phyloP scores from a whole-genome alignment of 2,113 vertebrate species.

The Rhadina sibilatrix region DNA sequence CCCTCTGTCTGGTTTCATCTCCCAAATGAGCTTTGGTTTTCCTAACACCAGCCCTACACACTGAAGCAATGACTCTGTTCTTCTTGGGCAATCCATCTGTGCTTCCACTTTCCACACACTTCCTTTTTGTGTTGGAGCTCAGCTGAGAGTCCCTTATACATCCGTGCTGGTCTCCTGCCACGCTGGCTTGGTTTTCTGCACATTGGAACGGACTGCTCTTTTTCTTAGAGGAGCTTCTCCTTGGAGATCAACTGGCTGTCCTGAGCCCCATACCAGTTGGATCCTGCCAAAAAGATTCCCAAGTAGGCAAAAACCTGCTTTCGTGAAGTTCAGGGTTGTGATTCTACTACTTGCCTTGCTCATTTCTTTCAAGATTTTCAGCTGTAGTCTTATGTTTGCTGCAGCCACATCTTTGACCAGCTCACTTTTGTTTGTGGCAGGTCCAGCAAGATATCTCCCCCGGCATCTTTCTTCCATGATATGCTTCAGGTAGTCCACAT shows the following conservation, averaged over 20 bases:
- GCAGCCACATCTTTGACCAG: not conserved
- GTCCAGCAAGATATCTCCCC: not conserved
- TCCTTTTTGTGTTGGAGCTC: not conserved
- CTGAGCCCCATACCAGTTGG: not conserved
- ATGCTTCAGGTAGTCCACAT: not conserved
- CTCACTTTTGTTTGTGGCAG: not conserved
- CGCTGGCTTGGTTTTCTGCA: not conserved
- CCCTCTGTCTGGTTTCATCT: not conserved
- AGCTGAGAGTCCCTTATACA: not conserved
- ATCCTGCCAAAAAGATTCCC: not conserved
- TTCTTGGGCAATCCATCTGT: not conserved
- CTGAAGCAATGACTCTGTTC: not conserved
- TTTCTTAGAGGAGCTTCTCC: not conserved
- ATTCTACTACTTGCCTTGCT: not conserved
- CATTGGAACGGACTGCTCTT: rapidly evolving
- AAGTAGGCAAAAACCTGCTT: not conserved
- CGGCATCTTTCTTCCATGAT: not conserved
- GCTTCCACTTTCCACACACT: not conserved
- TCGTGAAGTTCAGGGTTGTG: not conserved
- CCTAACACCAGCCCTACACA: not conserved
- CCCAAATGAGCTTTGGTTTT: not conserved
- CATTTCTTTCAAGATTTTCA: not conserved
- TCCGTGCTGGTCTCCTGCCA: not conserved
- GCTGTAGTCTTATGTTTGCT: not conserved
- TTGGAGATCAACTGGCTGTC: not conserved